Evolutionary conservation across 2,113 vertebrate genomes (phyloP).

Genomic region (Bagarius yarrelli): DNA sequence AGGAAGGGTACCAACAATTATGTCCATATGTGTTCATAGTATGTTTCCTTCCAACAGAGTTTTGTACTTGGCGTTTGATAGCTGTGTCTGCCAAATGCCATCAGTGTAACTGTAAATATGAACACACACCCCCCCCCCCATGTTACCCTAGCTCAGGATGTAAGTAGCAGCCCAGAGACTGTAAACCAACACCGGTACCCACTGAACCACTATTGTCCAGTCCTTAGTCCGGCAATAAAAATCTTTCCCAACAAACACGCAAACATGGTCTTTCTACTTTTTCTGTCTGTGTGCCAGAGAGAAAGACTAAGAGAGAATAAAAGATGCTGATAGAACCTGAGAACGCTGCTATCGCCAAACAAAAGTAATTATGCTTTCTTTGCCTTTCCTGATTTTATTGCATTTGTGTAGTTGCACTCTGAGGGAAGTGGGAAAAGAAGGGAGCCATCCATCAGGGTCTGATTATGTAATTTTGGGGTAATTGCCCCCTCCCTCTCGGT

Average conservation of each 20-base stretch:
- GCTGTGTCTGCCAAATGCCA: no score
- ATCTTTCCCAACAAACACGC: neutral
- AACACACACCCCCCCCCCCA: no score
- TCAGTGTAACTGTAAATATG: no score
- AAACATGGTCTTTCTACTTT: neutral
- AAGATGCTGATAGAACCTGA: conserved; percentile 27
- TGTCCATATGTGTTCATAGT: neutral
- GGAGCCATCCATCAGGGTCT: conserved; percentile 55
- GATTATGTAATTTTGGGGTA: conserved; percentile 57
- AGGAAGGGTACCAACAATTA: no score
- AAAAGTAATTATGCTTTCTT: conserved; percentile 53
- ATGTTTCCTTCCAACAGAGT: neutral
- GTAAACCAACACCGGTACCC: neutral
- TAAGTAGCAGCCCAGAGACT: neutral
- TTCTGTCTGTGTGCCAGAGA: neutral
- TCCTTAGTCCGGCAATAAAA: neutral
- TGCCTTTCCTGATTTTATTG: conserved; percentile 48
- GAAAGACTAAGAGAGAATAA: conserved; percentile 3
- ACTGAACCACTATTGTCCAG: neutral
- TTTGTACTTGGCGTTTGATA: no score
- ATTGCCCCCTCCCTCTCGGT: conserved; percentile 43
- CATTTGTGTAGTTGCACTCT: conserved; percentile 47
- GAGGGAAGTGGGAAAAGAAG: conserved; percentile 41
- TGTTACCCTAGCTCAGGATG: neutral
- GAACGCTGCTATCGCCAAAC: conserved; percentile 36